These are phyloP conservation scores for Rotaria macrura DNA, from an alignment of 2,888 invertebrate species.

Conservation along the genomic window DNA sequence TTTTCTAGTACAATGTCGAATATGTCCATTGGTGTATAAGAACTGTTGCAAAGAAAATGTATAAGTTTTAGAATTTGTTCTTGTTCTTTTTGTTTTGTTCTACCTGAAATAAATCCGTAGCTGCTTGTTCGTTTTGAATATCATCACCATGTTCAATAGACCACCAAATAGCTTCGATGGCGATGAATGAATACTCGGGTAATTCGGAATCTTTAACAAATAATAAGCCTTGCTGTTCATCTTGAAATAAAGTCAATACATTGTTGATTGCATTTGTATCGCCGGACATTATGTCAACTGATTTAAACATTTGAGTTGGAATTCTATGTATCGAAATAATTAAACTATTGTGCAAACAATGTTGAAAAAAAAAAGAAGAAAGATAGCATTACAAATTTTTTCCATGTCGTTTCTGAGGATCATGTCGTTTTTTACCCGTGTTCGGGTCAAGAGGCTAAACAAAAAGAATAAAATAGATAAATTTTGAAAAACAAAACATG, in stretches of 20 bases:
- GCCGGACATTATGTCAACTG: not conserved
- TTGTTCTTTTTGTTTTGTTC: not conserved
- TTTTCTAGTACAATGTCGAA: not conserved
- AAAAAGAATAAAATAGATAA: not conserved
- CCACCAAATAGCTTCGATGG: conserved; percentile 71
- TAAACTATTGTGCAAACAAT: not conserved
- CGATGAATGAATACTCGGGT: conserved; percentile 60
- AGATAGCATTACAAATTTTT: not conserved
- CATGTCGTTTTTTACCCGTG: not conserved
- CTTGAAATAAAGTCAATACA: not conserved
- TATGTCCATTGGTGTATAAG: conserved; percentile 57
- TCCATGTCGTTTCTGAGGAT: not conserved
- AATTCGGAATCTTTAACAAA: conserved; percentile 34
- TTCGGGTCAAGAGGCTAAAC: not conserved
- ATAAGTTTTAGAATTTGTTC: conserved; percentile 34
- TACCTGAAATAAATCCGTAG: conserved; percentile 56
- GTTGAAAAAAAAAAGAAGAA: too few relatives aligned
- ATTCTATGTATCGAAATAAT: not conserved
- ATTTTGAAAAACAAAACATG: too few relatives aligned
- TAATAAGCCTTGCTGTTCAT: not conserved
- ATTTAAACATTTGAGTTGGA: not conserved
- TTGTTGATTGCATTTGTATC: not conserved
- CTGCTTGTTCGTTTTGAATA: conserved; percentile 58
- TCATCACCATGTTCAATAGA: conserved; percentile 65
- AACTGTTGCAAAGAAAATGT: conserved; percentile 65